These are phyloP conservation scores for Trichomycterus rosablanca DNA, from an alignment of 2,113 vertebrate species.

Conservation along the genomic window DNA sequence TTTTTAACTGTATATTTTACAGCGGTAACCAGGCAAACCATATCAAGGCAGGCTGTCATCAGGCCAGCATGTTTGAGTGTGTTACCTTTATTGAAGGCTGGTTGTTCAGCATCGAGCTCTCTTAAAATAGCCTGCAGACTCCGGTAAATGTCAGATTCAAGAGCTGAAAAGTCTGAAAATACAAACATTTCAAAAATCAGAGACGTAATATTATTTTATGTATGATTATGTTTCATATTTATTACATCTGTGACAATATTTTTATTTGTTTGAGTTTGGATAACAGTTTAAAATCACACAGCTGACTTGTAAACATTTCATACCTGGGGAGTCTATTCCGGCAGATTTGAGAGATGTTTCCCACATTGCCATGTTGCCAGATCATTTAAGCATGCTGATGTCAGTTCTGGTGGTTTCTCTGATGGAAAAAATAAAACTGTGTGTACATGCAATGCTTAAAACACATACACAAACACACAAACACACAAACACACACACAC, in stretches of 20 bases:
- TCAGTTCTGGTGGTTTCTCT: constrained; percentile 9
- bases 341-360: constrained; percentile 37
- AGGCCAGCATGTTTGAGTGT: too few species aligned
- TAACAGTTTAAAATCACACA: too few species aligned
- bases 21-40: too few species aligned
- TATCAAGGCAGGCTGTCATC: too few species aligned
- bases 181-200: background rate
- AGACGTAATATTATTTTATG: too few species aligned
- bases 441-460: background rate
- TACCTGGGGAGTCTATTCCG: constrained; percentile 62
- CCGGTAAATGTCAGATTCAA: constrained; percentile 81
- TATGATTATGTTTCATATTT: too few species aligned
- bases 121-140: constrained; percentile 79
- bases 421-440: constrained; percentile 10
- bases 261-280: too few species aligned
- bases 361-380: constrained; percentile 49
- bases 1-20: too few species aligned
- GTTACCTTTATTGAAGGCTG: constrained; percentile 71
- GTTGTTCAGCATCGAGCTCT: constrained; percentile 66
- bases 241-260: too few species aligned
- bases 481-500: constrained; percentile 15
- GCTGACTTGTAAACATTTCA: too few species aligned
- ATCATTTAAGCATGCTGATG: constrained; percentile 47
- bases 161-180: constrained; percentile 46
- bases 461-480: constrained; percentile 18